These are phyloP conservation scores for Heliconius hortense DNA, from an alignment of 2,888 invertebrate species.

Conservation along the genomic window DNA sequence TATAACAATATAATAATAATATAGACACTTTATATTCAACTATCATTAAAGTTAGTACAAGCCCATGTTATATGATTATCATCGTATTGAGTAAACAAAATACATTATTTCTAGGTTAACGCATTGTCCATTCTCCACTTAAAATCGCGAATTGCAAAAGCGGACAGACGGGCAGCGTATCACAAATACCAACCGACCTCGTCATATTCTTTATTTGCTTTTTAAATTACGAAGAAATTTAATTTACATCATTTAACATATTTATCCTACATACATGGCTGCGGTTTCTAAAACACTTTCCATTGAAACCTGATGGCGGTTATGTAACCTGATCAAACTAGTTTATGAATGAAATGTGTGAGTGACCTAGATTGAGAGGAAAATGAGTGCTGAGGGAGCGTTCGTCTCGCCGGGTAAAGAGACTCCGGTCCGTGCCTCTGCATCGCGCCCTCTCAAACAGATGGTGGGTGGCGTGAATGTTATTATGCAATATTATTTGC, in stretches of 20 bases:
- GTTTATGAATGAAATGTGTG: constrained; percentile 53
- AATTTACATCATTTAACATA: constrained; percentile 45
- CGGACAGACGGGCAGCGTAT: constrained; percentile 29
- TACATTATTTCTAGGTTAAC: constrained; percentile 40
- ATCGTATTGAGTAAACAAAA: constrained; percentile 40
- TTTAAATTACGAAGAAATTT: constrained; percentile 37
- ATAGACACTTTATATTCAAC: constrained; percentile 20
- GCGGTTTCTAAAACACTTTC: constrained; percentile 52
- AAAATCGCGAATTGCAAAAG: constrained; percentile 39
- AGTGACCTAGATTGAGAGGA: constrained; percentile 39
- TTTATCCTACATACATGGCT: constrained; percentile 44
- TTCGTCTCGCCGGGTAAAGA: constrained; percentile 25
- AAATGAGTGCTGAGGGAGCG: constrained; percentile 32
- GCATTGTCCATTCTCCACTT: constrained; percentile 35
- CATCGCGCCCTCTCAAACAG: constrained; percentile 32
- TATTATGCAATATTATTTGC: constrained; percentile 27
- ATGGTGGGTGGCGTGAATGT: constrained; percentile 21
- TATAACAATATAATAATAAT: constrained; percentile 8
- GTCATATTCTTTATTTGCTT: constrained; percentile 31
- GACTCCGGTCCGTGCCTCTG: constrained; percentile 32
- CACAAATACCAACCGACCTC: constrained; percentile 22
- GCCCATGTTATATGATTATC: constrained; percentile 31
- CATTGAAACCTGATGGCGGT: constrained; percentile 47
- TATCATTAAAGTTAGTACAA: constrained; percentile 13
- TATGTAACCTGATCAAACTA: constrained; percentile 51